A percentile compares a stretch with the other conserved stretches of the same genome.
Evolutionary conservation across 2,113 vertebrate species (phyloP).

Genomic region (Planiliza haematocheilus): DNA sequence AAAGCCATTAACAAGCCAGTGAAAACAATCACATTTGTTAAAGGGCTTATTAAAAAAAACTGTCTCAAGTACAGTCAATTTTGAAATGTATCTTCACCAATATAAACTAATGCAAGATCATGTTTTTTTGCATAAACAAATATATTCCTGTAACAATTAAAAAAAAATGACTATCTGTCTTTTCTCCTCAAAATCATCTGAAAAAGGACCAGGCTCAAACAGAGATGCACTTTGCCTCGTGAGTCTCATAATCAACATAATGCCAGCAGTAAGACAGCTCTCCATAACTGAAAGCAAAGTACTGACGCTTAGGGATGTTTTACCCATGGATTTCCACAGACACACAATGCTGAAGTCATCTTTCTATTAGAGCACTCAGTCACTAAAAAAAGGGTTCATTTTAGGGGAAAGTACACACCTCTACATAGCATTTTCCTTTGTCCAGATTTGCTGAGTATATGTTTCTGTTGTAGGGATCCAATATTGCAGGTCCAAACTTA

Average conservation of each 20-base stretch:
- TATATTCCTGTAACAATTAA: no score
- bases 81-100: neutral
- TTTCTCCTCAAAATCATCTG: slow-evolving; percentile 15
- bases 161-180: neutral
- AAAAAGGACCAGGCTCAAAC: slow-evolving; percentile 1
- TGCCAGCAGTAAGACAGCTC: no score
- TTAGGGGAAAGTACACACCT: neutral
- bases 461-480: neutral
- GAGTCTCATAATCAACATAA: no score
- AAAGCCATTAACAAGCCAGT: slow-evolving; percentile 73
- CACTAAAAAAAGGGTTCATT: neutral
- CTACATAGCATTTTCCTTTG: neutral
- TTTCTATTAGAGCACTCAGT: neutral
- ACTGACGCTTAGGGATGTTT: no score
- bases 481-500: neutral
- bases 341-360: neutral
- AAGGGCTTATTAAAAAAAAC: slow-evolving; percentile 20
- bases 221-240: no score
- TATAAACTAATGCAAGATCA: neutral
- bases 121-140: no score
- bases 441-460: neutral
- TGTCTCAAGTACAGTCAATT: slow-evolving; percentile 5
- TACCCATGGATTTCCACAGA: no score
- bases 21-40: slow-evolving; percentile 52
- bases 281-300: no score